phyloP scores from a whole-genome alignment of 2,797 vertebrate genomes.

The Cynodonichthys magdalenae region DNA sequence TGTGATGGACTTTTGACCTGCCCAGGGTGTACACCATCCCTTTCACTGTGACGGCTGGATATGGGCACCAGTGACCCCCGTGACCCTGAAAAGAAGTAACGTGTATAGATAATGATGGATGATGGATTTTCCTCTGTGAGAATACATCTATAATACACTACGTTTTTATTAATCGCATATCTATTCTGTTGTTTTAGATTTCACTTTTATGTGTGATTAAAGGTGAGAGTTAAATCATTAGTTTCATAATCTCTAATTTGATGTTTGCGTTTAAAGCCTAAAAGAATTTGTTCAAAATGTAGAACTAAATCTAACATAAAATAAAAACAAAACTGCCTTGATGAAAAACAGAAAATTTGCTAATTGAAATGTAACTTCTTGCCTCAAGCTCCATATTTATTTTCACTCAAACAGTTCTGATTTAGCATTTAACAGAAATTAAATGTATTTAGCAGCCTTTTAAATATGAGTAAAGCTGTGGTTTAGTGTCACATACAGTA shows the following conservation, averaged over 20 bases:
- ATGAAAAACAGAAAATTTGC: background rate
- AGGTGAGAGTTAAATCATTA: conserved; percentile 6
- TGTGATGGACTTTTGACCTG: too few species aligned
- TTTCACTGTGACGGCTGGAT: too few species aligned
- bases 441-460: conserved; percentile 23
- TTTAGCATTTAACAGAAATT: conserved; percentile 1
- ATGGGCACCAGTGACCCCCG: too few species aligned
- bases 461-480: background rate
- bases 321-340: background rate
- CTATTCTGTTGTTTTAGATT: too few species aligned
- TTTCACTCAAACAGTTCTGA: background rate
- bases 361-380: background rate
- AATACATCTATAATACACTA: too few species aligned
- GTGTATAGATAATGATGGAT: too few species aligned
- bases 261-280: background rate
- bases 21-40: too few species aligned
- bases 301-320: background rate
- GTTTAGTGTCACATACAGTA: conserved; percentile 2
- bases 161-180: too few species aligned
- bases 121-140: too few species aligned
- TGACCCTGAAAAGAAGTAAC: too few species aligned
- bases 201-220: conserved; percentile 1
- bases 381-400: background rate
- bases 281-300: background rate
- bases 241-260: background rate